Conservation (phyloP, 2,113 vertebrate genomes). For the Perca fluviatilis region DNA sequence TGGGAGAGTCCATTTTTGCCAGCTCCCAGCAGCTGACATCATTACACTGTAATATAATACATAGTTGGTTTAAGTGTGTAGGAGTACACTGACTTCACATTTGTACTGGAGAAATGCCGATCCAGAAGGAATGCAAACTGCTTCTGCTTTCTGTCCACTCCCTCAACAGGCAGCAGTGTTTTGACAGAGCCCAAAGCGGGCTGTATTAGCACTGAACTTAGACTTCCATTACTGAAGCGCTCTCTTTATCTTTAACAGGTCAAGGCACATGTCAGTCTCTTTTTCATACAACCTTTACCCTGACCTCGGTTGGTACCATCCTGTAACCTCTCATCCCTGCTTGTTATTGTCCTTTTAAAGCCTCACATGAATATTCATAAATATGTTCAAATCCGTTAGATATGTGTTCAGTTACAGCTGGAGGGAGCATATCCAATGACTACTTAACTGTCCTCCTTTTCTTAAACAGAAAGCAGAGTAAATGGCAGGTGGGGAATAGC, state of each 20-base stretch:
- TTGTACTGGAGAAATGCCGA: slow-evolving; percentile 35
- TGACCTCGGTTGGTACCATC: slow-evolving; percentile 46
- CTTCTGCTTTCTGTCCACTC: slow-evolving; percentile 61
- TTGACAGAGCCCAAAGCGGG: slow-evolving; percentile 53
- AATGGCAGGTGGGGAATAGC: slow-evolving; percentile 12
- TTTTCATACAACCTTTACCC: slow-evolving; percentile 40
- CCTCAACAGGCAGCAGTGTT: slow-evolving; percentile 47
- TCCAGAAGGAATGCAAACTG: slow-evolving; percentile 62
- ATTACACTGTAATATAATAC: slow-evolving; percentile 26
- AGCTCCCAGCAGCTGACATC: slow-evolving; percentile 18
- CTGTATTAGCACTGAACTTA: slow-evolving; percentile 41
- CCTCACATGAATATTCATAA: slow-evolving; percentile 44
- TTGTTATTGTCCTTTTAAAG: slow-evolving; percentile 54
- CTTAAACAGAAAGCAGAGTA: slow-evolving; percentile 21
- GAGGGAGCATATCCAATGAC: slow-evolving; percentile 14
- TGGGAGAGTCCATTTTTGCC: not conserved
- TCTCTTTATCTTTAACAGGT: slow-evolving; percentile 46
- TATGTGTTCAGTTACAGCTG: slow-evolving; percentile 9
- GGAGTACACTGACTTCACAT: slow-evolving; percentile 44
- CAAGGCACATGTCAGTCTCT: slow-evolving; percentile 40
- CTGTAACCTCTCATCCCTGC: slow-evolving; percentile 30
- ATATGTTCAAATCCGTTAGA: slow-evolving; percentile 19
- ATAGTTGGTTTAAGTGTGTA: slow-evolving; percentile 41
- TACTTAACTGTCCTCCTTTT: slow-evolving; percentile 41
- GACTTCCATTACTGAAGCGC: slow-evolving; percentile 42